Evolutionary conservation across 2,797 vertebrate genomes (phyloP).

Genomic region (Hephaestus fuliginosus): DNA sequence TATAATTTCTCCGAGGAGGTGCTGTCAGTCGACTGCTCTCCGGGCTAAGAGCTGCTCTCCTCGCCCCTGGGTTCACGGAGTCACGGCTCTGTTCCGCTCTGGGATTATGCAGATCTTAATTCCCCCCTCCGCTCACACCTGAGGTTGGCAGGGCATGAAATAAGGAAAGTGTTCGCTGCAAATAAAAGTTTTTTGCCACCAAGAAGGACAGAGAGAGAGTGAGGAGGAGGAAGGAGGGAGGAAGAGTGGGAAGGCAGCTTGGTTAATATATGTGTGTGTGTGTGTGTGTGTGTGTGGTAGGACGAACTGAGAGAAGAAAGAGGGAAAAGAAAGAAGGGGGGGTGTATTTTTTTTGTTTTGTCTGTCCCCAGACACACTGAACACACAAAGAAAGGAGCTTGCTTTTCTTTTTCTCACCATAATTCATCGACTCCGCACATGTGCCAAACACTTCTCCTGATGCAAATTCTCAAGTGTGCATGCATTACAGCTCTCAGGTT

Average conservation of each 20-base stretch:
- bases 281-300: not conserved
- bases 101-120: conserved; percentile 85
- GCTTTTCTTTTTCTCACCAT: not conserved
- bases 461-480: not conserved
- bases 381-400: conserved; percentile 19
- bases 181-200: conserved; percentile 75
- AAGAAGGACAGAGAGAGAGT: conserved; percentile 19
- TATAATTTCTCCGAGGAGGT: conserved; percentile 74
- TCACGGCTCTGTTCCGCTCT: conserved; percentile 66
- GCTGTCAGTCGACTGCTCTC: conserved; percentile 72
- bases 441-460: not conserved
- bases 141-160: conserved; percentile 85
- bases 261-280: not conserved
- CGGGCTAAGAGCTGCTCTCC: conserved; percentile 66
- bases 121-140: conserved; percentile 79
- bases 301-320: conserved; percentile 13
- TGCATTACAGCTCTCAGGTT: not conserved
- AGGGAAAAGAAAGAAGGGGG: not conserved
- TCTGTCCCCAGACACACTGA: conserved; percentile 26
- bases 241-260: conserved; percentile 1
- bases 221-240: not conserved
- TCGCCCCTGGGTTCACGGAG: conserved; percentile 70
- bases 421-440: conserved; percentile 10
- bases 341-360: conserved; percentile 8
- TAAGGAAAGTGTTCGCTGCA: conserved; percentile 76